A percentile compares a stretch with the other conserved stretches of the same genome.
Conservation (phyloP, 2,113 vertebrate species). For the Colinus virginianus region DNA sequence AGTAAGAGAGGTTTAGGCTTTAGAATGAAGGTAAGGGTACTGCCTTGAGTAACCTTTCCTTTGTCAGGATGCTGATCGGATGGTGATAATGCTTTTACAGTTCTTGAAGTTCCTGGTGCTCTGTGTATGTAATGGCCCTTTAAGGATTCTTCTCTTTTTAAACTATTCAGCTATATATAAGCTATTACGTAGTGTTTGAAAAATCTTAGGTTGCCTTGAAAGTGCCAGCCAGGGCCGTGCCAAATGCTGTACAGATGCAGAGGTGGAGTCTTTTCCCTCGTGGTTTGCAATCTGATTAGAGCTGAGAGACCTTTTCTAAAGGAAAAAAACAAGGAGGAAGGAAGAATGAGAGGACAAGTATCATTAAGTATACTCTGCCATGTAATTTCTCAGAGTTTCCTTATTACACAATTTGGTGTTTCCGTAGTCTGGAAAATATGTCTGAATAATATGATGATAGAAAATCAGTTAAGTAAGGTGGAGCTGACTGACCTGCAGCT, state of each 20-base stretch:
- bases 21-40: neutral
- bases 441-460: slow-evolving; percentile 2
- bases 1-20: neutral
- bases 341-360: neutral
- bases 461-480: slow-evolving; percentile 9
- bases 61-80: neutral
- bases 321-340: neutral
- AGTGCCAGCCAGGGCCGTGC: fast-evolving
- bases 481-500: neutral
- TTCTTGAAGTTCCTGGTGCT: neutral
- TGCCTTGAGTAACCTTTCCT: neutral
- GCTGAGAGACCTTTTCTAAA: neutral
- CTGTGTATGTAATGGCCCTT: neutral
- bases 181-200: neutral
- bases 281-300: neutral
- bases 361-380: neutral
- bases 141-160: neutral
- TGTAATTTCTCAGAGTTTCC: neutral
- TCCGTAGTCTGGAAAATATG: neutral
- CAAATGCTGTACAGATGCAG: neutral
- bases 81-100: neutral
- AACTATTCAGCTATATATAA: neutral
- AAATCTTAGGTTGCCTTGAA: neutral
- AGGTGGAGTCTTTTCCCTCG: neutral
- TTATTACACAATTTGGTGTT: neutral